phyloP scores from a whole-genome alignment of 2,888 invertebrate genomes.

The Papilio protenor region DNA sequence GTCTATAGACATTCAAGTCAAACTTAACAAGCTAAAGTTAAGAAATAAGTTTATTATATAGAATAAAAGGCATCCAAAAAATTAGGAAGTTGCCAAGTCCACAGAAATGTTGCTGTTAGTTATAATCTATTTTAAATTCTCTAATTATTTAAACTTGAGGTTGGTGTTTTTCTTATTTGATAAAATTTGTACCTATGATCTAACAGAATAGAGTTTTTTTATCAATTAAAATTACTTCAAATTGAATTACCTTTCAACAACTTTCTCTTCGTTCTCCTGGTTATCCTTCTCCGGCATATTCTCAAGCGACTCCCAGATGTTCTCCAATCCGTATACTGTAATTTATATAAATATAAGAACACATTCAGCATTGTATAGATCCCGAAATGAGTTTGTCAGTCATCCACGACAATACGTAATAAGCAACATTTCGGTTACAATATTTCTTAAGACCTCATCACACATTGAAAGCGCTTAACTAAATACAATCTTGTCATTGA shows the following conservation, averaged over 20 bases:
- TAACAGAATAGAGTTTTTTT: not conserved
- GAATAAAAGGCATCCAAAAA: too few species aligned
- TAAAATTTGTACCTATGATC: too few species aligned
- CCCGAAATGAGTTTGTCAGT: conserved; percentile 30
- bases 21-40: not conserved
- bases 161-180: too few species aligned
- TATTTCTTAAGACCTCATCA: conserved; percentile 35
- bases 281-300: conserved; percentile 71
- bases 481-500: conserved; percentile 42
- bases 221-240: not conserved
- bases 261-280: conserved; percentile 72
- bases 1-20: conserved; percentile 1
- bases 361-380: not conserved
- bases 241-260: conserved; percentile 70
- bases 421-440: conserved; percentile 47
- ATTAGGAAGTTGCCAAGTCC: too few species aligned
- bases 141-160: too few species aligned
- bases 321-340: conserved; percentile 77
- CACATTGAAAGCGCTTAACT: conserved; percentile 45
- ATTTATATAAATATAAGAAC: conserved; percentile 44
- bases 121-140: too few species aligned
- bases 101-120: too few species aligned
- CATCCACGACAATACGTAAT: conserved; percentile 45
- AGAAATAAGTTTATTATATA: not conserved
- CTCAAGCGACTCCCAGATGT: conserved; percentile 79